Evolutionary conservation across 1,140 invertebrate genomes (phyloP), one percentile per base, ranked within the genome.

Genomic region (Dendrolimus kikuchii): DNA sequence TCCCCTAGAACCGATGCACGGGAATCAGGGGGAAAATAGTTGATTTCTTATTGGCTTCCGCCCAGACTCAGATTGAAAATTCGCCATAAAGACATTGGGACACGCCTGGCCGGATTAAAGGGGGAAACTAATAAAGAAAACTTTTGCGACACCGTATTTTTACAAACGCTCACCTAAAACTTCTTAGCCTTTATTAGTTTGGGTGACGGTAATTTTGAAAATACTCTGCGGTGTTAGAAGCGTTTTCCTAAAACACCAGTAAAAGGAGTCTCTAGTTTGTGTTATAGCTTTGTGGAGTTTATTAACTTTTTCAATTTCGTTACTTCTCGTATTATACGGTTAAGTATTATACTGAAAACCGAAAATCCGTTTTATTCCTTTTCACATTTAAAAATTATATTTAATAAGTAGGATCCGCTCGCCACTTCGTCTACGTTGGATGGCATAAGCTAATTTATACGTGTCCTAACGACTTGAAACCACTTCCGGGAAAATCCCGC

Each of bases 61-160:
- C 79, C 80, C 80, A 83, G 79, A 74, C 74, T 77, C 76, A 84
- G 81, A 84, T 86, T 84, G 81, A 86, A 86, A 84, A 84, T 83
- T 82, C 71, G 77, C 81, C 79, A 83, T 86, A 84, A 86, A 82
- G 81, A 86, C 83, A 86, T 86, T 86, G 79, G 71, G 68, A 81
- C 78, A 86, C 82, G 79, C 79, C 78, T 77, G 73, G 71, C 62
- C 68, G 75, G 78, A 83, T 84, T 84, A 83, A 83, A 81, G 78
- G 78, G 79, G 78, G 70, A 78, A 80, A 81, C 80, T 86, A 84
- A 84, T 84, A 86, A 86, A 83, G 83, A 81, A 83, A 84, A 86
- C 77, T 86, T 83, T 77, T 78, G 77, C 78, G 80, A 84, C 80
- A 82, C 81, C 80, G 80, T 81, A 86, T 84, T 86, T 86, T 84